A percentile compares a stretch with the other conserved stretches of the same genome.
These are phyloP conservation scores for Exaiptasia diaphana DNA, from an alignment of 64 coral and sea anemone genomes.

Conservation along the genomic window DNA sequence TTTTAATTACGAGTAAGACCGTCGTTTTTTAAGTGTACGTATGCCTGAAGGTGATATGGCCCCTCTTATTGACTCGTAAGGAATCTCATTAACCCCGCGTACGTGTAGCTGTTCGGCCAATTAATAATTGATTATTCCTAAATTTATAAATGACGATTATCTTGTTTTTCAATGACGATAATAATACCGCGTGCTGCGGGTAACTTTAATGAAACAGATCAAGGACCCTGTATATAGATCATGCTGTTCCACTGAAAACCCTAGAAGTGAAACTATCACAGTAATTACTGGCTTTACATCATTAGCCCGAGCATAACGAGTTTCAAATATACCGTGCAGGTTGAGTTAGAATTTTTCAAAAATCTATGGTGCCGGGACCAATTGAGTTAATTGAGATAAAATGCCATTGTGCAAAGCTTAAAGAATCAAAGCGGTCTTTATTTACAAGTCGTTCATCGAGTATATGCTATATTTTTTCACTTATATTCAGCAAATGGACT, in stretches of 20 bases:
- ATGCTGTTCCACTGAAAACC: slow-evolving; percentile 19
- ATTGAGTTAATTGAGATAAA: not conserved
- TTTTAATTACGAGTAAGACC: slow-evolving; percentile 19
- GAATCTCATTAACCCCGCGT: slow-evolving; percentile 75
- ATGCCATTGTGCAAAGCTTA: not conserved
- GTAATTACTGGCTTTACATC: not conserved
- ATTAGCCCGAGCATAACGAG: not conserved
- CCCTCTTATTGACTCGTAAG: slow-evolving; percentile 57
- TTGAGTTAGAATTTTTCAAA: no score
- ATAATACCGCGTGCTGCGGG: slow-evolving; percentile 68
- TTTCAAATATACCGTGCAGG: no score
- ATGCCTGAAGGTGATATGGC: slow-evolving; percentile 73
- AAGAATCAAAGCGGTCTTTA: no score
- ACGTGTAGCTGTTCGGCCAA: slow-evolving; percentile 59
- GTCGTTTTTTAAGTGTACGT: slow-evolving; percentile 13
- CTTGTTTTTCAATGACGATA: slow-evolving; percentile 62
- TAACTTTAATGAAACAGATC: slow-evolving; percentile 60
- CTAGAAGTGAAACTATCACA: not conserved
- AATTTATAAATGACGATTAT: slow-evolving; percentile 95
- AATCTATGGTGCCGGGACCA: not conserved
- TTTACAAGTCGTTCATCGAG: not conserved
- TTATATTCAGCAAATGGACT: not conserved
- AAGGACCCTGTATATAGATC: slow-evolving; percentile 39
- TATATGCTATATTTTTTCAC: not conserved
- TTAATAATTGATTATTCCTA: slow-evolving; percentile 93